These are phyloP conservation scores for Anagrus nilaparvatae DNA, from an alignment of 1,140 invertebrate species.

Conservation along the genomic window DNA sequence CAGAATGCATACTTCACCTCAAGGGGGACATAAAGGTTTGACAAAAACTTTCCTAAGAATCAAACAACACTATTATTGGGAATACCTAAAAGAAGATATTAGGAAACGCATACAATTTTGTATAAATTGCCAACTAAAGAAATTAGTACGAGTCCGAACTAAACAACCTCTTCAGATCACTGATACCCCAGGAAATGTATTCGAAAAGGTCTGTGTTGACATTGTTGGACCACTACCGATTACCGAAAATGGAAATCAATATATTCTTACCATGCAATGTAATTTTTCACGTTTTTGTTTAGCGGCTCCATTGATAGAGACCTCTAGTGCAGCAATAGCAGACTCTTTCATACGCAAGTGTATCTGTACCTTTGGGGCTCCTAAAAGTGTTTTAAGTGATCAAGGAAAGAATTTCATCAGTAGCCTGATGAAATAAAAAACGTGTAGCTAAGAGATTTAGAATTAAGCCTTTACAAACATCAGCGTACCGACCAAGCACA, in stretches of 20 bases:
- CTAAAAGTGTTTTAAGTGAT: constrained; percentile 3
- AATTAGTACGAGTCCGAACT: background rate
- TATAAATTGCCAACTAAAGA: background rate
- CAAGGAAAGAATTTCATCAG: constrained; percentile 10
- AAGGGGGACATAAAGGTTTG: constrained; percentile 6
- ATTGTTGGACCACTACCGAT: constrained; percentile 3
- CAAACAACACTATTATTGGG: constrained; percentile 4
- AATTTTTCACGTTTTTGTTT: constrained; percentile 10
- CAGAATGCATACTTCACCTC: background rate
- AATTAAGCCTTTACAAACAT: background rate
- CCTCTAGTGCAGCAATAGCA: background rate
- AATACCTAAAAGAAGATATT: constrained; percentile 4
- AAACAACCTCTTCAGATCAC: background rate
- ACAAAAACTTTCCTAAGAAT: constrained; percentile 11
- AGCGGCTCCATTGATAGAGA: background rate
- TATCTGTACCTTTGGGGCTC: constrained; percentile 5
- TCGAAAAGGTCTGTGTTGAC: constrained; percentile 7
- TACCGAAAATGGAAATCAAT: background rate
- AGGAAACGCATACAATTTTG: background rate
- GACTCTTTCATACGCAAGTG: constrained; percentile 10
- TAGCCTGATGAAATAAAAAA: background rate
- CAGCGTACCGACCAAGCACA: background rate
- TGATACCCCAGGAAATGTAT: background rate
- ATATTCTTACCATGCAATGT: constrained; percentile 3
- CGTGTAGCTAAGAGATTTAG: constrained; percentile 2